Base-by-base conservation (phyloP, 2,888 invertebrate species). In the Polydesmus complanatus region DNA sequence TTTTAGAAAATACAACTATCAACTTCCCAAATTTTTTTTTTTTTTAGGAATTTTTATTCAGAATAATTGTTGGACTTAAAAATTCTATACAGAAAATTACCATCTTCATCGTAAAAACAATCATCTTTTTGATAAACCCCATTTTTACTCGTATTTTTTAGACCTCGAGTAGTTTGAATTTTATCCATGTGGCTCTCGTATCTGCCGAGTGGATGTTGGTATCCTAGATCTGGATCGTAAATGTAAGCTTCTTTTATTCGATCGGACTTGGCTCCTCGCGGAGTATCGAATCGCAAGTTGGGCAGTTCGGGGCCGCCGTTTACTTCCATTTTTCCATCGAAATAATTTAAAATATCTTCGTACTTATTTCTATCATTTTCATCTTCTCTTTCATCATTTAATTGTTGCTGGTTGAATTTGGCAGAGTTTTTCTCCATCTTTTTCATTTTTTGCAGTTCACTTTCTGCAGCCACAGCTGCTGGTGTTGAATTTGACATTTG, bases 251-350 rank as follows among this genome's bases (percentile, higher is more conserved):
- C 58, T 1, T 58, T 23, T 14, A 14, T n/a, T 8, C 5, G 18
- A 3, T 58, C 27, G 1, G 26, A n/a, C 19, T 22, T 37, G 18
- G 53, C 18, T 3, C 23, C 53, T 8, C 37, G 23, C 26, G 19
- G 58, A 11, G 26, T 21, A 48, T 58, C 58, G 52, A 51, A 58
- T 11, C 2, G 26, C 19, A 58, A 8, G 18, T 52, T 25, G 5
- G 53, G 52, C n/a, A 11, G 18, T 18, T 47, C 14, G 8, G 26
- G 18, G 14, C 25, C 27, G 21, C 26, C 2, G 23, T 52, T 52
- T 53, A 26, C 52, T 27, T 58, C n/a, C 3, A 58, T n/a, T 14
- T 58, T 58, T 23, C 58, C 58, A 3, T 51, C 37, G n/a, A 58
- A 53, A 5, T 26, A 22, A 14, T 58, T 52, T 11, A 52, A 5